Conservation (phyloP, 2,113 vertebrate species). For the Mesitornis unicolor region DNA sequence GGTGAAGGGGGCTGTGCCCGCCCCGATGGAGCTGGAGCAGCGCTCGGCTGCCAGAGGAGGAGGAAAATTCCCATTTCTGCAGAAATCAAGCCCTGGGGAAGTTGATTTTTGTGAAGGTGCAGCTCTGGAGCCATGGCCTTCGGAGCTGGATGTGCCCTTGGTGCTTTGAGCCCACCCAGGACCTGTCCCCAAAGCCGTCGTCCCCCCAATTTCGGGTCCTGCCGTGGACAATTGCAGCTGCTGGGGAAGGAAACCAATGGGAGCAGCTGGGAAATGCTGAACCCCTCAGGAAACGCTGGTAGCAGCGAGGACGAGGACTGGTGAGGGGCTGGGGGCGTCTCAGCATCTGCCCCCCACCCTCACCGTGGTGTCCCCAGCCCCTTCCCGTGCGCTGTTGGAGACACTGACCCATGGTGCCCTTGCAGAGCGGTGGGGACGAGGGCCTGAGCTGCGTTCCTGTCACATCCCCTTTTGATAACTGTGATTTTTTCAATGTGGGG, state of each 20-base stretch:
- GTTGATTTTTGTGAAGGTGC: neutral
- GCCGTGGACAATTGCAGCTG: neutral
- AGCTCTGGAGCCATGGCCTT: too few relatives aligned
- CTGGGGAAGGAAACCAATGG: neutral
- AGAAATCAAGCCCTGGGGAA: neutral
- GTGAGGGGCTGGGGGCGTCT: neutral
- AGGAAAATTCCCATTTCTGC: neutral
- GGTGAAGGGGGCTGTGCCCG: too few relatives aligned
- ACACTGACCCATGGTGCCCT: rapidly evolving
- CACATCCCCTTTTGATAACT: rapidly evolving
- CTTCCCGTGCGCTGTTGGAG: rapidly evolving
- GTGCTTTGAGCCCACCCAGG: too few relatives aligned
- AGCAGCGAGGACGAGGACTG: neutral
- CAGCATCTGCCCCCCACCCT: neutral
- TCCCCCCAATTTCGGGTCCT: neutral
- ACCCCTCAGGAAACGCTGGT: neutral
- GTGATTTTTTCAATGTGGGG: neutral
- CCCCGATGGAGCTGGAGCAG: neutral
- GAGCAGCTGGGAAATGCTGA: rapidly evolving
- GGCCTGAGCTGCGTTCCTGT: neutral
- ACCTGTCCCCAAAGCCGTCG: too few relatives aligned
- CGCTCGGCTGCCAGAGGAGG: neutral
- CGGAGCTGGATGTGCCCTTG: too few relatives aligned
- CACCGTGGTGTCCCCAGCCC: rapidly evolving
- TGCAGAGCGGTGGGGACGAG: neutral